These are phyloP conservation scores for Biston stratarius DNA, from an alignment of 2,888 invertebrate genomes.

Conservation along the genomic window DNA sequence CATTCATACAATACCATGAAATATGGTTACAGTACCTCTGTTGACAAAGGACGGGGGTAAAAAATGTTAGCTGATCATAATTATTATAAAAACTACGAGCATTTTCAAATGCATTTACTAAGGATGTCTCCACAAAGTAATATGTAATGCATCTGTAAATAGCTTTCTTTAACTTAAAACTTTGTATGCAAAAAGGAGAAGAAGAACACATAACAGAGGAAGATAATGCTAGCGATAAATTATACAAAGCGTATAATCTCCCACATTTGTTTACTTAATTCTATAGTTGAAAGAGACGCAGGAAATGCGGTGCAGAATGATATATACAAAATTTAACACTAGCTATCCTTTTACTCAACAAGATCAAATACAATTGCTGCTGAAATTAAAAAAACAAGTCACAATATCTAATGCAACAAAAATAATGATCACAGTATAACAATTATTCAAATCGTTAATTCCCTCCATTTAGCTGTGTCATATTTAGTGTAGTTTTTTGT, in stretches of 20 bases:
- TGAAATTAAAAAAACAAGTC: not conserved
- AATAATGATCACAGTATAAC: not conserved
- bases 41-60: no score
- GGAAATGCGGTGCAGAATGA: slow-evolving; percentile 31
- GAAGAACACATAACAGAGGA: slow-evolving; percentile 13
- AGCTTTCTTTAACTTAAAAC: not conserved
- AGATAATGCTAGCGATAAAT: slow-evolving; percentile 23
- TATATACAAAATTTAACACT: not conserved
- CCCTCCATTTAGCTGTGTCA: slow-evolving; percentile 45
- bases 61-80: no score
- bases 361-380: not conserved
- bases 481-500: slow-evolving; percentile 61
- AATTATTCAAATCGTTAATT: slow-evolving; percentile 30
- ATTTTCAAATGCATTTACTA: no score
- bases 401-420: not conserved
- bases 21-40: no score
- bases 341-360: not conserved
- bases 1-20: no score
- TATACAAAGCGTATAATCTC: slow-evolving; percentile 36
- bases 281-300: not conserved
- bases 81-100: no score
- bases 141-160: not conserved
- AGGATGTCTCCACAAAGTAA: no score
- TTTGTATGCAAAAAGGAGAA: not conserved
- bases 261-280: slow-evolving; percentile 42